Conservation (phyloP, 2,797 vertebrate genomes). For the Sardinella longiceps region DNA sequence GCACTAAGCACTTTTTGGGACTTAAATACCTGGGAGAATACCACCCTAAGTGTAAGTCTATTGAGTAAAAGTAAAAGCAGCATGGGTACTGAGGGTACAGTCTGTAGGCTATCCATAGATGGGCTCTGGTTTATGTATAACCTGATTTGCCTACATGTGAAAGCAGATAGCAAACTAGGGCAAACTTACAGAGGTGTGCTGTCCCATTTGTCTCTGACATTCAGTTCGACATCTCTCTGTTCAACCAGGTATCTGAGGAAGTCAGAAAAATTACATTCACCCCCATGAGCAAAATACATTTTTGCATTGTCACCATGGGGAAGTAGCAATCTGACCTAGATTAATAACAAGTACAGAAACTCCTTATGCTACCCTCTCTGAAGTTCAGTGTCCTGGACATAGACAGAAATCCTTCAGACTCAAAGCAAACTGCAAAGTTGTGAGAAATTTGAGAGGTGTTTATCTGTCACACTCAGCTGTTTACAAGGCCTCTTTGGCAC, state of each 20-base stretch:
- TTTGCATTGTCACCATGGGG: background rate
- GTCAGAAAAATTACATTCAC: too few relatives aligned
- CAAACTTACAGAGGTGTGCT: constrained; percentile 92
- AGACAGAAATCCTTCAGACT: background rate
- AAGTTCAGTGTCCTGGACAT: background rate
- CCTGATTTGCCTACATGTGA: background rate
- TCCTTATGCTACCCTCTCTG: background rate
- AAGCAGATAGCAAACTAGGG: background rate
- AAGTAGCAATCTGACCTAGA: background rate
- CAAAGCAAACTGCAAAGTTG: background rate
- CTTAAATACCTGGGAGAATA: too few relatives aligned
- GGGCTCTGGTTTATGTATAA: background rate
- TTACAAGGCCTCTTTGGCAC: background rate
- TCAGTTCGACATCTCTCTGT: constrained; percentile 94
- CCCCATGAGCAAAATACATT: background rate
- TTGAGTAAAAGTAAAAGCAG: too few relatives aligned
- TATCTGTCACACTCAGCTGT: background rate
- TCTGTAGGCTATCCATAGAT: background rate
- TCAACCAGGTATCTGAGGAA: constrained; percentile 88
- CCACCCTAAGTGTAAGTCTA: too few relatives aligned
- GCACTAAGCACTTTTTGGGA: too few relatives aligned
- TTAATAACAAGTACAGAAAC: background rate
- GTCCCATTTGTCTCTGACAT: constrained; percentile 96
- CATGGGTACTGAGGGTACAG: too few relatives aligned
- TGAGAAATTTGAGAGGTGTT: background rate